phyloP scores from a whole-genome alignment of 2,797 vertebrate species.

The Florisuga fusca region DNA sequence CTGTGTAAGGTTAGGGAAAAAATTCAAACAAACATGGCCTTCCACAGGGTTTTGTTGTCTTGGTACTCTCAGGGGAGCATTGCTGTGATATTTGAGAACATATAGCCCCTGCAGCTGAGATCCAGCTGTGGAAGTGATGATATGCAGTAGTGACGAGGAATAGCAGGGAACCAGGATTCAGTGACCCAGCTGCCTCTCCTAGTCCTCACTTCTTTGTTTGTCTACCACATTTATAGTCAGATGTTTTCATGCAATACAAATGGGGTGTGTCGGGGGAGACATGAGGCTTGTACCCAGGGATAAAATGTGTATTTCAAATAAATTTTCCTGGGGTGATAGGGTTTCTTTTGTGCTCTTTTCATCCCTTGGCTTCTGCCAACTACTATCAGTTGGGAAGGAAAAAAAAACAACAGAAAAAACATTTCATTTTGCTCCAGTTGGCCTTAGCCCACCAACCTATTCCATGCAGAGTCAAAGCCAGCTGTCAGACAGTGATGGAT shows the following conservation, averaged over 20 bases:
- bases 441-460: background rate
- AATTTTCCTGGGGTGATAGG: background rate
- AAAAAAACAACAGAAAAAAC: background rate
- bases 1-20: background rate
- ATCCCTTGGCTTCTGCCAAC: background rate
- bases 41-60: background rate
- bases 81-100: slow-evolving; percentile 16
- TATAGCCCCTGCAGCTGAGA: background rate
- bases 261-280: fast-evolving
- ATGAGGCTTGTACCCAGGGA: background rate
- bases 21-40: background rate
- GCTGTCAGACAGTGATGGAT: background rate
- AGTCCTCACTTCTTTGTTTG: background rate
- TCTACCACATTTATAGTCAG: background rate
- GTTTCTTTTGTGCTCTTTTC: background rate
- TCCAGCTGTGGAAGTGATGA: slow-evolving; percentile 30
- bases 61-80: background rate
- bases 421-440: slow-evolving; percentile 19
- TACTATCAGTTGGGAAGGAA: background rate
- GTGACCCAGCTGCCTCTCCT: background rate
- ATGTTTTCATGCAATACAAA: background rate
- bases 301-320: background rate
- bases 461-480: background rate
- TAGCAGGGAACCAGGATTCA: background rate
- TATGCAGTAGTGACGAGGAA: background rate